Evolutionary conservation across 1,140 invertebrate species (phyloP).

Genomic region (Steinernema feltiae): DNA sequence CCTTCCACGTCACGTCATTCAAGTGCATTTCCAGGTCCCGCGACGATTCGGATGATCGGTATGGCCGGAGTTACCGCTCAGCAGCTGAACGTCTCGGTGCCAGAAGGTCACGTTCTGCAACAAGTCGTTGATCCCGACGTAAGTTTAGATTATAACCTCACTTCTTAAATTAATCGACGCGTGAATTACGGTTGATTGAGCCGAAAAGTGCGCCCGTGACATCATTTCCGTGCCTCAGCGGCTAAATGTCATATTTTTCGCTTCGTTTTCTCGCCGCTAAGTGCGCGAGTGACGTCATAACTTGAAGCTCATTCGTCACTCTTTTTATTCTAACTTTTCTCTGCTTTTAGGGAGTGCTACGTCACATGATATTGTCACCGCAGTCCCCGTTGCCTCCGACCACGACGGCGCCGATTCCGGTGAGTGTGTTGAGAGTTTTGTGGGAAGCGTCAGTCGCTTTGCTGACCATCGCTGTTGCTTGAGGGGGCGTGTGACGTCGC

Average conservation of each 20-base stretch:
- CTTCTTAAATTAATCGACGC: too few species aligned
- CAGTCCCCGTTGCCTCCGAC: slow-evolving; percentile 18
- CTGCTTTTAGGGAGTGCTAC: slow-evolving; percentile 40
- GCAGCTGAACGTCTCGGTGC: slow-evolving; percentile 48
- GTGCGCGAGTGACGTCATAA: too few species aligned
- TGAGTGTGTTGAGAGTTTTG: slow-evolving; percentile 15
- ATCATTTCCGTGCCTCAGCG: not conserved
- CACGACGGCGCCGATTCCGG: slow-evolving; percentile 24
- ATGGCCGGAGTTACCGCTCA: slow-evolving; percentile 33
- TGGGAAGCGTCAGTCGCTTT: not conserved
- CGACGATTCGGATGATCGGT: slow-evolving; percentile 52
- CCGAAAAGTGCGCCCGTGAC: not conserved
- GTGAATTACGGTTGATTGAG: not conserved
- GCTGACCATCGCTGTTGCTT: not conserved
- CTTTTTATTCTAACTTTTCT: too few species aligned
- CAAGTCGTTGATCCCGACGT: slow-evolving; percentile 33
- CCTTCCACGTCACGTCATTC: not conserved
- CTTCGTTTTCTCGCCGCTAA: too few species aligned
- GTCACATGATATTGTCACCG: slow-evolving; percentile 48
- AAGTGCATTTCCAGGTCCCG: slow-evolving; percentile 41
- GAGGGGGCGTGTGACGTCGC: slow-evolving; percentile 19
- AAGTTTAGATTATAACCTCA: too few species aligned
- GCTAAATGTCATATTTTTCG: not conserved
- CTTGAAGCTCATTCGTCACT: too few species aligned
- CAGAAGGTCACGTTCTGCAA: slow-evolving; percentile 47